phyloP scores from a whole-genome alignment of 2,113 vertebrate genomes.

The Tringa solitaria region DNA sequence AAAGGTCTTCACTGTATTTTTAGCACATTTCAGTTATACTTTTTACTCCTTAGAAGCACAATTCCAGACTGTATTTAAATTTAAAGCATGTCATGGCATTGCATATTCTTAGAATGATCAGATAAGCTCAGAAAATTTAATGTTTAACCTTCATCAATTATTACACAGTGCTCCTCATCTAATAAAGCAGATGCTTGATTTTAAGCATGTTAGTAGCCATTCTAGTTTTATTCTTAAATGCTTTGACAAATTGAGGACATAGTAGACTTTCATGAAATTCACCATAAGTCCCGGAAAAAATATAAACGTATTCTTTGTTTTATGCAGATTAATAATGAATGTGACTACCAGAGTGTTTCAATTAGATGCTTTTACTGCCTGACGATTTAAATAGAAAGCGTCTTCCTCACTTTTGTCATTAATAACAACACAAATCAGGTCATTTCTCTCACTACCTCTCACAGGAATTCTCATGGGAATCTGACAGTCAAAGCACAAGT shows the following conservation, averaged over 20 bases:
- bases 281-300: neutral
- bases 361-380: neutral
- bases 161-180: neutral
- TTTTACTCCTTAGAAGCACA: slow-evolving; percentile 10
- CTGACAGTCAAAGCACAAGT: neutral
- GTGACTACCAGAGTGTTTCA: neutral
- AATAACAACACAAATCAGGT: neutral
- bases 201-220: neutral
- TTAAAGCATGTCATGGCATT: slow-evolving; percentile 6
- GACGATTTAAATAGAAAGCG: neutral
- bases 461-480: neutral
- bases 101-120: slow-evolving; percentile 4
- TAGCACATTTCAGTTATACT: slow-evolving; percentile 22
- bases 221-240: neutral
- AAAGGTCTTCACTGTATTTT: slow-evolving; percentile 1
- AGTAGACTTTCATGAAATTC: neutral
- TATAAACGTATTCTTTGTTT: neutral
- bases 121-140: neutral
- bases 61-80: slow-evolving; percentile 42
- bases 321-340: neutral
- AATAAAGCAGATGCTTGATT: neutral
- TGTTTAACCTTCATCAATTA: slow-evolving; percentile 46
- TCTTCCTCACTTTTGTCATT: neutral
- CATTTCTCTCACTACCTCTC: neutral
- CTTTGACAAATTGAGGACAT: neutral